Evolutionary conservation across 2,888 invertebrate species (phyloP).

Genomic region (Callosobruchus maculatus): DNA sequence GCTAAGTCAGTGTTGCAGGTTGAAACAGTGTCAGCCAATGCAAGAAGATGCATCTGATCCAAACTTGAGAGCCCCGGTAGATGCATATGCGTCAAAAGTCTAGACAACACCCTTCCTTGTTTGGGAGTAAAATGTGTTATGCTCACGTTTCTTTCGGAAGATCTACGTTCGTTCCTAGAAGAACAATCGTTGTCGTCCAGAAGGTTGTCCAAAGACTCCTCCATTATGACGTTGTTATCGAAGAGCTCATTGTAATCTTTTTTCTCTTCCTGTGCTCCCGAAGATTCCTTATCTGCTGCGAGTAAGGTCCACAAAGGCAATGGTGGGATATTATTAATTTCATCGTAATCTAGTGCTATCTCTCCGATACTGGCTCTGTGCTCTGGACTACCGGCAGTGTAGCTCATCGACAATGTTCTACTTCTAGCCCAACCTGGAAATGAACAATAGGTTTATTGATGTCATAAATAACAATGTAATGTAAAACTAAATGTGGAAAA

Average conservation of each 20-base stretch:
- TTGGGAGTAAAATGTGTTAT: conserved; percentile 84
- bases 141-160: conserved; percentile 43
- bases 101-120: conserved; percentile 76
- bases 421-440: conserved; percentile 73
- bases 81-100: conserved; percentile 91
- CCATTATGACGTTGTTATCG: conserved; percentile 69
- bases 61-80: conserved; percentile 83
- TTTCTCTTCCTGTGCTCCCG: conserved; percentile 47
- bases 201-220: conserved; percentile 78
- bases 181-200: conserved; percentile 64
- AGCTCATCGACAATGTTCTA: conserved; percentile 84
- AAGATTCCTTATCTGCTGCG: conserved; percentile 88
- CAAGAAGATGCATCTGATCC: conserved; percentile 99
- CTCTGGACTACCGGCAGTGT: conserved; percentile 78
- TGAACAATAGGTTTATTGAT: background rate
- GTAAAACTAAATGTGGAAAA: too few species aligned
- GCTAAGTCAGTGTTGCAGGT: conserved; percentile 88
- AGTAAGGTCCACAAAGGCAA: conserved; percentile 94
- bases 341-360: conserved; percentile 87
- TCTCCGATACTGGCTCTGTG: conserved; percentile 81
- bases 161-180: conserved; percentile 47
- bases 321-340: conserved; percentile 96
- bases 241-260: conserved; percentile 89
- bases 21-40: conserved; percentile 95
- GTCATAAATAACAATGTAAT: too few species aligned